phyloP scores from a whole-genome alignment of 2,888 invertebrate species.

The Aphidoletes aphidimyza region DNA sequence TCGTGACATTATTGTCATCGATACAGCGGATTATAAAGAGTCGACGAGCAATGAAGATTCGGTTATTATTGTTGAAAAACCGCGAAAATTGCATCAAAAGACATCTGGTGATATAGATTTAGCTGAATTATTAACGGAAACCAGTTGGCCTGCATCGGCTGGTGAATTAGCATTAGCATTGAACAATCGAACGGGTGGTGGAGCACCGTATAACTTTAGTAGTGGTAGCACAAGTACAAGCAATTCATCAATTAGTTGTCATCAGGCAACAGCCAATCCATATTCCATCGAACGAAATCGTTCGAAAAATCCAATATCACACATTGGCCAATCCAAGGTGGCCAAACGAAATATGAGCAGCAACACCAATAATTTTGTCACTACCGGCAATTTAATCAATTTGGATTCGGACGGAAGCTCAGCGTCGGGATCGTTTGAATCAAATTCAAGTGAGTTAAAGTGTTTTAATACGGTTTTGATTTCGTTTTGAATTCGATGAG shows the following conservation, averaged over 20 bases:
- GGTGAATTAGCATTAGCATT: conserved; percentile 61
- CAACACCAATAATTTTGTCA: conserved; percentile 15
- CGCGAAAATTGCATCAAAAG: conserved; percentile 57
- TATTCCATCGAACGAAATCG: conserved; percentile 68
- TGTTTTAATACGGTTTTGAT: too few relatives aligned
- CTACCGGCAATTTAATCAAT: conserved; percentile 43
- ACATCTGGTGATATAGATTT: conserved; percentile 59
- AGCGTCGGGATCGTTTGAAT: conserved; percentile 17
- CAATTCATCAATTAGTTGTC: conserved; percentile 48
- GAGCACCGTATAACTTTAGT: conserved; percentile 58
- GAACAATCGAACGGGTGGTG: conserved; percentile 62
- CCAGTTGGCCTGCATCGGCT: conserved; percentile 64
- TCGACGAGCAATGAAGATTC: conserved; percentile 62
- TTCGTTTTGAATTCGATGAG: too few relatives aligned
- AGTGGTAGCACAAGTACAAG: conserved; percentile 55
- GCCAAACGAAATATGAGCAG: conserved; percentile 54
- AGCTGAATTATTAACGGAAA: conserved; percentile 61
- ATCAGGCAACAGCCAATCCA: not conserved
- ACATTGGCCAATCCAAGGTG: conserved; percentile 64
- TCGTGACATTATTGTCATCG: conserved; percentile 63
- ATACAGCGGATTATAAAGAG: conserved; percentile 63
- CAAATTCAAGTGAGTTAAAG: conserved; percentile 48
- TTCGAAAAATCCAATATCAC: conserved; percentile 71
- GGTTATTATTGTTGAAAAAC: conserved; percentile 62
- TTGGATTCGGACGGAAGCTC: conserved; percentile 53